Base-by-base conservation (phyloP, 1,140 invertebrate genomes). In the Philaenus spumarius region DNA sequence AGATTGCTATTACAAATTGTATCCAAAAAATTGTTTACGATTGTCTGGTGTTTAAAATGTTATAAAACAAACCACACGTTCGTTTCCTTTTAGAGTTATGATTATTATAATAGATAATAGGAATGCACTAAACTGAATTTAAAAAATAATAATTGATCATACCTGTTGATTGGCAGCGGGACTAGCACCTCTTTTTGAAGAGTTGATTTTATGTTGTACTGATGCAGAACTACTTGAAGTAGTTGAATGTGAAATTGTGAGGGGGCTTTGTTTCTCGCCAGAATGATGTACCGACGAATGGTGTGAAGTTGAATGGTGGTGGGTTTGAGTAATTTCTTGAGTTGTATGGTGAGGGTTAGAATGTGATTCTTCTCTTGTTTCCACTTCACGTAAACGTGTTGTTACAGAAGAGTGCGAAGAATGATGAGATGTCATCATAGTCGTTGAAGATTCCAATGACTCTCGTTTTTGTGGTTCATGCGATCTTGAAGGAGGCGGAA, bases 361-460 rank as follows among this genome's bases (percentile, higher is more conserved):
- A 70, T 66, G 80, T 70, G 61, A 83, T 82, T 12, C 61, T 26
- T 65, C 64, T 22, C 64, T 46, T n/a, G 61, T 54, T 50, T 67
- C 66, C 17, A 80, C 78, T 68, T 82, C 81, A 65, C 80, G 67
- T 42, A 80, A 69, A 60, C 78, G 71, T 66, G 80, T 68, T 61
- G 83, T 73, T 61, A 80, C 63, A 73, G 66, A 62, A 48, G 78
- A 82, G 56, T 78, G 80, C 73, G 66, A 62, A 48, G 78, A 82
- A 68, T 81, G 83, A 73, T 80, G 84, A 37, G 77, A 79, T 15
- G 82, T 80, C 65, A 85, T 80, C 79, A 86, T 81, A 1, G 82
- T 84, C 0, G 82, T 81, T 9, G 80, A 82, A 60, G 84, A 83
- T 56, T 86, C 80, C 17, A 67, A 57, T 19, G 61, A 39, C 76